Percentiles rank a stretch among this genome's conserved stretches.
Conservation (phyloP, 2,888 invertebrate species). For the Scaptomyza reducta region DNA sequence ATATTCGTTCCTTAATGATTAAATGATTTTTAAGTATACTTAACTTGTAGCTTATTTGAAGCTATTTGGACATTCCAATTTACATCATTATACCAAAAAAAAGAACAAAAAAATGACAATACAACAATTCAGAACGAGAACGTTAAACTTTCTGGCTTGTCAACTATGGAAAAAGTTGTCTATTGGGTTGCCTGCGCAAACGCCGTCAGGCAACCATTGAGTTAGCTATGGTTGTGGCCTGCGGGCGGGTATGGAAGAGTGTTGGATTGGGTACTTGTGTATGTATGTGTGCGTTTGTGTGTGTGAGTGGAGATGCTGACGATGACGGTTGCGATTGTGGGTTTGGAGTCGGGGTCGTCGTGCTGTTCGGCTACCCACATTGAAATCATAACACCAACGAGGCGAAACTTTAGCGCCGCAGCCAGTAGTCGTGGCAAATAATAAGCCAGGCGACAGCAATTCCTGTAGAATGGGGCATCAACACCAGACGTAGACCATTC, state of each 20-base stretch:
- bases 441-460: constrained; percentile 75
- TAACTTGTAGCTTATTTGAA: no score
- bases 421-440: constrained; percentile 79
- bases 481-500: constrained; percentile 71
- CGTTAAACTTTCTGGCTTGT: no score
- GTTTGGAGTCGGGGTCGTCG: constrained; percentile 65
- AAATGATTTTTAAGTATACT: no score
- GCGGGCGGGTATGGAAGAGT: constrained; percentile 44
- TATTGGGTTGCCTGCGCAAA: constrained; percentile 69
- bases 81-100: no score
- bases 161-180: constrained; percentile 29
- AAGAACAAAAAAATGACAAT: no score
- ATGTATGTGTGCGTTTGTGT: constrained; percentile 18
- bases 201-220: constrained; percentile 65
- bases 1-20: no score
- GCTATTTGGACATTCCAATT: no score
- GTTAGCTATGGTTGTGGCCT: constrained; percentile 72
- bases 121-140: no score
- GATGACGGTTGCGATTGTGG: constrained; percentile 68
- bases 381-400: constrained; percentile 78
- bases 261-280: constrained; percentile 11
- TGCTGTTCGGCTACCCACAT: constrained; percentile 80
- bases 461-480: constrained; percentile 56
- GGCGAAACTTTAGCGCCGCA: constrained; percentile 78
- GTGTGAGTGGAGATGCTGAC: constrained; percentile 67